phyloP scores from a whole-genome alignment of 2,888 invertebrate genomes.

The Fabriciana adippe region DNA sequence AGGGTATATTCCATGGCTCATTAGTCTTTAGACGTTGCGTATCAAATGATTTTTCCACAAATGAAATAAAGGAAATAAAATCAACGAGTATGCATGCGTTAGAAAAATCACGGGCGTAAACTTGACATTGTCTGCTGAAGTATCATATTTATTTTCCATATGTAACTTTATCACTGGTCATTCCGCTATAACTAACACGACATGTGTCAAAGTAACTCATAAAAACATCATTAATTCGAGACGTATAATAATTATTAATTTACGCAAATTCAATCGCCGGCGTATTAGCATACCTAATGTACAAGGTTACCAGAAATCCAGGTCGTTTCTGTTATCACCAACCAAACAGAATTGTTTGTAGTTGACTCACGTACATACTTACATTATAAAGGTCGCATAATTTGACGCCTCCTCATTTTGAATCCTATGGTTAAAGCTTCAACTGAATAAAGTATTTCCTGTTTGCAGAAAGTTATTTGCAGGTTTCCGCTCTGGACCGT shows the following conservation, averaged over 20 bases:
- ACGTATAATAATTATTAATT: conserved; percentile 1
- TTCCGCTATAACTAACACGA: conserved; percentile 10
- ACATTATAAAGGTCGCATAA: conserved; percentile 20
- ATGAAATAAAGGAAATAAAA: too few relatives aligned
- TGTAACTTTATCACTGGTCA: too few relatives aligned
- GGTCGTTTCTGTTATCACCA: conserved; percentile 55
- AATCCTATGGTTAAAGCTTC: conserved; percentile 2
- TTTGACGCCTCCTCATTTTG: conserved; percentile 15
- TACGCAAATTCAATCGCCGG: conserved; percentile 22
- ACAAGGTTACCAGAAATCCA: conserved; percentile 42
- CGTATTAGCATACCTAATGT: conserved; percentile 26
- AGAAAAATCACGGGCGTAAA: too few relatives aligned
- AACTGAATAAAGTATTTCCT: conserved; percentile 31
- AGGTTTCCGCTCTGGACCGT: neutral
- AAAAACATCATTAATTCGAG: neutral
- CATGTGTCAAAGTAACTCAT: too few relatives aligned
- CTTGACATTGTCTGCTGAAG: too few relatives aligned
- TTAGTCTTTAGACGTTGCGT: too few relatives aligned
- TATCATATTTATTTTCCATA: too few relatives aligned
- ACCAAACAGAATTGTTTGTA: conserved; percentile 41
- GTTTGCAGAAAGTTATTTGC: neutral
- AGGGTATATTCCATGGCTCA: too few relatives aligned
- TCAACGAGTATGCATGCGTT: too few relatives aligned
- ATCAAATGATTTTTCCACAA: too few relatives aligned
- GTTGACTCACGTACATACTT: conserved; percentile 39